Conservation (phyloP, 2,888 invertebrate species). For the Argyresthia albistria region DNA sequence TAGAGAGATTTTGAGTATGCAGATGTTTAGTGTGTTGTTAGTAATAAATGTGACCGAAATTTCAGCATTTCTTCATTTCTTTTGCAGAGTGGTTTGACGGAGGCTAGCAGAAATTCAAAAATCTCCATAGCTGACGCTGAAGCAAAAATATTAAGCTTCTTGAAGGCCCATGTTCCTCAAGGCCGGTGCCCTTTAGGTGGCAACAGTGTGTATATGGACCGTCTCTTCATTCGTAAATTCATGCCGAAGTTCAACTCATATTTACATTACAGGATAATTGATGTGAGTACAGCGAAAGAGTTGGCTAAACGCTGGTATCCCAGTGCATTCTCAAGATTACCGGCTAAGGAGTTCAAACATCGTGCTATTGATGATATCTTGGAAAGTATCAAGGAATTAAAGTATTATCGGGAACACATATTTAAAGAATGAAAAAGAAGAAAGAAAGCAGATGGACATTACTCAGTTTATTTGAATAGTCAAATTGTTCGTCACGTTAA, state of each 20-base stretch:
- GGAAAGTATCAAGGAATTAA: constrained; percentile 88
- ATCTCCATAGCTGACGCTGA: constrained; percentile 80
- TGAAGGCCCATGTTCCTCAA: constrained; percentile 70
- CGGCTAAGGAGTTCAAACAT: constrained; percentile 77
- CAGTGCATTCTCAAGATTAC: constrained; percentile 64
- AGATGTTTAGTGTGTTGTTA: too few relatives aligned
- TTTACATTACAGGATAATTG: constrained; percentile 93
- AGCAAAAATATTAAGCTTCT: constrained; percentile 77
- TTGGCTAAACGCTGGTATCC: constrained; percentile 85
- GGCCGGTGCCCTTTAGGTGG: constrained; percentile 86
- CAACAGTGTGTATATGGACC: constrained; percentile 90
- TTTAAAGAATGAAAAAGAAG: too few relatives aligned
- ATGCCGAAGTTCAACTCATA: constrained; percentile 86
- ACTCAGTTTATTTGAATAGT: too few relatives aligned
- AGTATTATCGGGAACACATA: constrained; percentile 80
- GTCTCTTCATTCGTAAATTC: constrained; percentile 83
- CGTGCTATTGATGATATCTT: constrained; percentile 87
- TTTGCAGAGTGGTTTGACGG: constrained; percentile 83
- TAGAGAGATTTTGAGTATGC: too few relatives aligned
- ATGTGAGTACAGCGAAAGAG: constrained; percentile 93
- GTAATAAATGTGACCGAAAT: too few relatives aligned
- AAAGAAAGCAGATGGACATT: too few relatives aligned
- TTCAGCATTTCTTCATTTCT: too few relatives aligned
- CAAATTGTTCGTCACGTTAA: too few relatives aligned
- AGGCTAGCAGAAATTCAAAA: constrained; percentile 79